Evolutionary conservation across 2,113 vertebrate species (phyloP), one percentile per base, ranked within the genome.

Genomic region (Psammodynastes pulverulentus): DNA sequence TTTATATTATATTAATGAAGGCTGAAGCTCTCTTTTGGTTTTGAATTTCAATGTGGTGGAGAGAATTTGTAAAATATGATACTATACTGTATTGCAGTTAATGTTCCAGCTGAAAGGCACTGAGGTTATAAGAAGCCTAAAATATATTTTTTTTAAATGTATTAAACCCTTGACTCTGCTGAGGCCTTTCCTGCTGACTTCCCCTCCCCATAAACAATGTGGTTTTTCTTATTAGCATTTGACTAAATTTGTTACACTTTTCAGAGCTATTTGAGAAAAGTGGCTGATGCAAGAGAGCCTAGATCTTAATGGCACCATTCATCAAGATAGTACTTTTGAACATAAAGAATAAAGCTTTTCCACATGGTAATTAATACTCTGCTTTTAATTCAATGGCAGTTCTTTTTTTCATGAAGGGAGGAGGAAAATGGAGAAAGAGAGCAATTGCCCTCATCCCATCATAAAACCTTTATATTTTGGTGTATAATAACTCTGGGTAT

Each of bases 301-400:
- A 95, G 95, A 95, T 94, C 95, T 95, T 98, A 97, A 97, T 97
- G 96, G 96, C 93, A 94, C 96, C 96, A 97, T 98, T 97, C 96
- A 96, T 98, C 97, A 97, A 95, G 93, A 94, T 93, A 95, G 94
- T 91, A 90, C 96, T 96, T 97, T 97, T 97, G 97, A 97, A 96
- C 96, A 95, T 97, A 96, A 97, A 96, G 96, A 96, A 96, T 96
- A 97, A 97, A 97, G 96, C 97, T 97, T 96, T 94, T 94, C 45
- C 97, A 84, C 94, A 92, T 88, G 96, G 96, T 95, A 96, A 91
- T 97, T 97, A 92, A 97, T 92, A 95, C 96, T 95, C 34, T 92
- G 95, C 96, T 91, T 96, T 97, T 96, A 96, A 96, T 97, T 97
- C 96, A 94, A 89, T 93, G 53, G 96, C 96, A 97, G 95, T 96